Conservation (phyloP, 2,113 vertebrate genomes). For the Chrysochloris asiatica region DNA sequence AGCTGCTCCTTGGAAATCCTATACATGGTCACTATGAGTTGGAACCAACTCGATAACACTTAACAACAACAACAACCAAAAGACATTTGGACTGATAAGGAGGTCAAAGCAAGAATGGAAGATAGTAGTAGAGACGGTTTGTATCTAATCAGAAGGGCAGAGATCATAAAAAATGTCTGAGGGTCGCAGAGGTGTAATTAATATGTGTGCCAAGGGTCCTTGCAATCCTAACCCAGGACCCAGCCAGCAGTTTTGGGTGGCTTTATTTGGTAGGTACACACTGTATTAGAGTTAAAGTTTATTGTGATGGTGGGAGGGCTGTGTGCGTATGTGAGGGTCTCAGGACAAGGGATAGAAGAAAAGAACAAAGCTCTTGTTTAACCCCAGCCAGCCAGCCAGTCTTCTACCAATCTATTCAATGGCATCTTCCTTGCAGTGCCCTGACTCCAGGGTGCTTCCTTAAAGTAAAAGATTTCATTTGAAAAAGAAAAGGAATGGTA, state of each 20-base stretch:
- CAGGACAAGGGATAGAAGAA: not conserved
- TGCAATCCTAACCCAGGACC: not conserved
- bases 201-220: not conserved
- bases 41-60: no score
- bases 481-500: not conserved
- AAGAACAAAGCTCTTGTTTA: not conserved
- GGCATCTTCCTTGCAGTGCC: no score
- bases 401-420: not conserved
- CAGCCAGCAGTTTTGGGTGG: not conserved
- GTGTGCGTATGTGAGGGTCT: not conserved
- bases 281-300: not conserved
- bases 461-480: conserved; percentile 25
- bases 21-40: no score
- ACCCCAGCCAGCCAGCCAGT: not conserved
- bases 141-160: no score
- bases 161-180: not conserved
- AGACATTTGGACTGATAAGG: not conserved
- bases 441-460: not conserved
- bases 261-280: not conserved
- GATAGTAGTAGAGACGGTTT: no score
- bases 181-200: not conserved
- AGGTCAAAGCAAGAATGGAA: not conserved
- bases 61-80: not conserved
- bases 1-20: no score
- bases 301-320: not conserved